Evolutionary conservation across 1,140 invertebrate genomes (phyloP).

Genomic region (Myzus persicae): DNA sequence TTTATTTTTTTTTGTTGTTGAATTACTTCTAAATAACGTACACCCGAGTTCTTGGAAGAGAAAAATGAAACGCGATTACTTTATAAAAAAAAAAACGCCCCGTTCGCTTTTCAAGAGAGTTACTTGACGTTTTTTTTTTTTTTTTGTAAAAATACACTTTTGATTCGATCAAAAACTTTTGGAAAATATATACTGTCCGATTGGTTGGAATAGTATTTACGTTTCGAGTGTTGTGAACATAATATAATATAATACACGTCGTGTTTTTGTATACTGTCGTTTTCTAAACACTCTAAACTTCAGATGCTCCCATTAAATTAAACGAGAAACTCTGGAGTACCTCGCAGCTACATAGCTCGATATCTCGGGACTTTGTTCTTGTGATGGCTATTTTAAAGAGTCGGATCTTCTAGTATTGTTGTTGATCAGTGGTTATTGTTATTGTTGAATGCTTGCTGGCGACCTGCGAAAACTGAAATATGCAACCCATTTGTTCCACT

Average conservation of each 20-base stretch:
- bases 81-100: neutral
- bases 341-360: neutral
- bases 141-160: neutral
- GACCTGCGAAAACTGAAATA: neutral
- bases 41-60: neutral
- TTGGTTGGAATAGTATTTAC: neutral
- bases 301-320: neutral
- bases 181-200: neutral
- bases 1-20: neutral
- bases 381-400: neutral
- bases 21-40: neutral
- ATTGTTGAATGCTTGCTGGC: neutral
- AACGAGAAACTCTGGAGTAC: neutral
- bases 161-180: constrained; percentile 32
- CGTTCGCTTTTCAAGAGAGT: neutral
- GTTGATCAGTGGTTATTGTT: neutral
- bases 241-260: neutral
- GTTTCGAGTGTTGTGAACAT: neutral
- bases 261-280: constrained; percentile 1
- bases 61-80: constrained; percentile 25
- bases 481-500: neutral
- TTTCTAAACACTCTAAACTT: neutral
- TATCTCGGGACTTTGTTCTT: neutral
- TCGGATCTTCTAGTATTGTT: neutral
- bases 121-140: neutral